These are phyloP conservation scores for Halictus ligatus DNA, from an alignment of 2,888 invertebrate species.

Conservation along the genomic window DNA sequence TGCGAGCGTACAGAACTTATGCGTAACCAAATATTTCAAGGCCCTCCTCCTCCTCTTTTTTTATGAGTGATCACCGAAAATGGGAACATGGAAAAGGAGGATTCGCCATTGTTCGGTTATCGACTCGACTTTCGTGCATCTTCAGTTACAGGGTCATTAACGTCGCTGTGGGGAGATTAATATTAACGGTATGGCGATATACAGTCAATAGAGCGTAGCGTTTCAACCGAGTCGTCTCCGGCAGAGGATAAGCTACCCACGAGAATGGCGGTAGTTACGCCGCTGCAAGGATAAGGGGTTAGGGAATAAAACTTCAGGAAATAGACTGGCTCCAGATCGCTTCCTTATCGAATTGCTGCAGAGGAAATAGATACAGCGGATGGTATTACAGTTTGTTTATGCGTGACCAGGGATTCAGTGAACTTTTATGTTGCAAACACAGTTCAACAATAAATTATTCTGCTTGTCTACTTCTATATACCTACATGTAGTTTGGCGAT, in stretches of 20 bases:
- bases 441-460: background rate
- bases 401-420: background rate
- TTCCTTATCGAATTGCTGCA: constrained; percentile 13
- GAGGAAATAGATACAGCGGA: background rate
- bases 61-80: constrained; percentile 5
- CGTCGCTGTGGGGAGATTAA: constrained; percentile 26
- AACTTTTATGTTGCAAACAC: background rate
- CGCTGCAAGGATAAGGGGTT: background rate
- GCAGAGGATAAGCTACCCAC: background rate
- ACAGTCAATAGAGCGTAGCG: constrained; percentile 9
- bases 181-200: constrained; percentile 28
- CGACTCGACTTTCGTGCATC: constrained; percentile 25
- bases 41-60: constrained; percentile 8
- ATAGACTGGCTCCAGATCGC: constrained; percentile 17
- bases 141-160: constrained; percentile 31
- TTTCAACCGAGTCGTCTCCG: constrained; percentile 16
- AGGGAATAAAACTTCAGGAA: constrained; percentile 10
- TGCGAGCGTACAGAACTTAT: background rate
- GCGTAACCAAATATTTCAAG: background rate
- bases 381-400: background rate
- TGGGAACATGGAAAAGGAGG: constrained; percentile 48
- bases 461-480: too few relatives aligned
- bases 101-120: constrained; percentile 39
- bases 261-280: constrained; percentile 10
- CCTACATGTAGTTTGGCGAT: too few relatives aligned